Evolutionary conservation across 1,140 invertebrate species (phyloP).

Genomic region (Musca vetustissima): DNA sequence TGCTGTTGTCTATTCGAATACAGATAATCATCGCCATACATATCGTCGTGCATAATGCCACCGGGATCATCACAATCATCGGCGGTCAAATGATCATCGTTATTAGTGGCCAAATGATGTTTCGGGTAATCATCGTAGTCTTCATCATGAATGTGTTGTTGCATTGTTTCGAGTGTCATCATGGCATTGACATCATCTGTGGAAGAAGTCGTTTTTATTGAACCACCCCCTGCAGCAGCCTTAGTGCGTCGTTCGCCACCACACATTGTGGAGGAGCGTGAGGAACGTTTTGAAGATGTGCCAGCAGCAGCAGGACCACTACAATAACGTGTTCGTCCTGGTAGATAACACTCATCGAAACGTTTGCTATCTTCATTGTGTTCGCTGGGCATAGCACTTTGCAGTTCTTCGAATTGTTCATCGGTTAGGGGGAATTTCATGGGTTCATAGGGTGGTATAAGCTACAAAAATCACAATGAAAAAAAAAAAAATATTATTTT

Average conservation of each 20-base stretch:
- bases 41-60: not conserved
- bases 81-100: constrained; percentile 35
- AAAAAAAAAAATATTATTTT: too few relatives aligned
- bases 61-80: not conserved
- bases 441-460: constrained; percentile 61
- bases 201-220: not conserved
- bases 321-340: not conserved
- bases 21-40: constrained; percentile 3
- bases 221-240: too few relatives aligned
- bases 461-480: too few relatives aligned
- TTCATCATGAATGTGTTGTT: too few relatives aligned
- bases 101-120: constrained; percentile 44
- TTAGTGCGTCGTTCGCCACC: not conserved
- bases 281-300: constrained; percentile 8
- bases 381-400: constrained; percentile 58
- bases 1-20: constrained; percentile 3
- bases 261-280: constrained; percentile 17
- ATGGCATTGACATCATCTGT: constrained; percentile 25
- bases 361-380: constrained; percentile 10
- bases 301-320: not conserved
- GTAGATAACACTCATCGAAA: constrained; percentile 10
- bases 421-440: constrained; percentile 67
- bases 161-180: too few relatives aligned
- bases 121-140: constrained; percentile 38
- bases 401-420: constrained; percentile 63